Evolutionary conservation across 2,888 invertebrate species (phyloP), one percentile per base, ranked within the genome.

Genomic region (Drosophila paracracens): DNA sequence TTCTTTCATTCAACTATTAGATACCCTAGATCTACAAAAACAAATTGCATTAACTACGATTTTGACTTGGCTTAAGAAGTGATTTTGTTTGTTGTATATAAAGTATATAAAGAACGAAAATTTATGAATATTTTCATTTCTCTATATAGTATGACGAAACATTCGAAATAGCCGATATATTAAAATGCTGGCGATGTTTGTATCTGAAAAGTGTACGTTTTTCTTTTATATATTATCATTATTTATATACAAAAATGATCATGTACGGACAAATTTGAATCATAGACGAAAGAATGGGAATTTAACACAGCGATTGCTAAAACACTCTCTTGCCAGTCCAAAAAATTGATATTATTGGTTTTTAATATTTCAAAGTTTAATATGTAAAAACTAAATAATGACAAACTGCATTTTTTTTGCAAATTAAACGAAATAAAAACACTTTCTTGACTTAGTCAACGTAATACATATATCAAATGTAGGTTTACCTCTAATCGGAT

Each of bases 11-110:
- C 35, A 18, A 29, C 70, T 35, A 11, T 21, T 8, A 40, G 27
- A 68, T 70, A 33, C 27, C 57, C 53, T 53, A 21, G 43, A 6
- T 11, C 2, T 5, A 43, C 21, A 21, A 21, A 21, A 43, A 21
- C 11, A 33, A 11, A 11, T 11, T 11, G 43, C 21, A 13, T 21
- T 43, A 43, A 21, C 21, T 43, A 43, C 21, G 43, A 43, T 46
- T 46, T 13, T 21, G 21, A 13, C 21, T 21, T 13, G 21, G 21
- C 43, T 43, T 7, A 43, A 21, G 3, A 46, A 13, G 13, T 46
- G 4, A 7, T 43, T 21, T 46, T 6, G 0, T 6, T 13, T 13
- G 2, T 21, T 13, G 3, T 4, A 10, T 4, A 33, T 10, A 10
- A 33, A 33, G 10, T 33, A 33, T 33, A 11, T 33, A 4, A 33